Evolutionary conservation across 2,113 vertebrate species (phyloP), one percentile per base, ranked within the genome.

Genomic region (Mixornis gularis): DNA sequence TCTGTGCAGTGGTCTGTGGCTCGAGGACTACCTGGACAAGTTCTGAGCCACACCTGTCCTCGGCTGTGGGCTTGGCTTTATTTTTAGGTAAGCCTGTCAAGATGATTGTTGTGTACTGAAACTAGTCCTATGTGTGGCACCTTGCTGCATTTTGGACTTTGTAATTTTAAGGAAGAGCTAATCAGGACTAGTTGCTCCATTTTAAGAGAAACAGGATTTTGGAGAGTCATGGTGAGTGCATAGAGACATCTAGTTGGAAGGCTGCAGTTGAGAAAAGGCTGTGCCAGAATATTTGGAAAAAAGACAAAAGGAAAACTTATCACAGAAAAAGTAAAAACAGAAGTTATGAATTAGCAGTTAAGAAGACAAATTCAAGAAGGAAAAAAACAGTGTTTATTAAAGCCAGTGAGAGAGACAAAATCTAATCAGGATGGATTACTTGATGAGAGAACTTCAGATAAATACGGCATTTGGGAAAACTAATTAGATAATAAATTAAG

Each of bases 401-500:
- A 92, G 40, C 17, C 4, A 79, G 25, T 41, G 17, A 86, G 49
- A 91, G 20, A 36, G 34, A 48, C 46, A 85, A 94, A 91, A 89
- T 87, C 59, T 81, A 85, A 78, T 89, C 69, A 84, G 73, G 58
- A 74, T 76, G 73, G 34, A 76, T 62, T 93, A 86, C 44, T 65
- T 79, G 52, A 93, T 74, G 52, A 90, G 58, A 78, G 44, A 94
- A 89, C 29, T 90, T 83, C 46, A 81, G 56, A 89, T 81, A 90
- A 95, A 92, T 79, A 68, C 0, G 9, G 26, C 62, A 78, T 89
- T 90, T 93, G 56, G 46, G 65, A 84, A 90, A 93, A 58, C 34
- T 89, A 84, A 82, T 87, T 88, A 93, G 65, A 68, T 64, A 56
- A 84, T 90, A 94, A 65, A 85, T 72, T 62, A 86, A 72, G 72